Evolutionary conservation across 2,888 invertebrate species (phyloP).

Genomic region (Synergus laeviventris): DNA sequence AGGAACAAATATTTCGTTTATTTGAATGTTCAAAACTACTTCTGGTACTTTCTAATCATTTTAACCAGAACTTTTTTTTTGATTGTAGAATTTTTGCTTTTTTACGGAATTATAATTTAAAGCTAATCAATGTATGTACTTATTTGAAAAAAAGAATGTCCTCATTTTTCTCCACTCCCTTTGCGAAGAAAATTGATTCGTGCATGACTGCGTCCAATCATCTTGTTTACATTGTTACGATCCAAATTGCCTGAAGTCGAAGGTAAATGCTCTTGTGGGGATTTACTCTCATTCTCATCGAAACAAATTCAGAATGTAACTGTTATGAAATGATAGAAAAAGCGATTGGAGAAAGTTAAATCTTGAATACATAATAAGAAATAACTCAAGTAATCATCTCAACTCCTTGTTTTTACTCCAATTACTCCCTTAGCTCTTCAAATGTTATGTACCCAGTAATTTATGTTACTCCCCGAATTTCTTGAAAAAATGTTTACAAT

Average conservation of each 20-base stretch:
- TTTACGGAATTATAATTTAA: neutral
- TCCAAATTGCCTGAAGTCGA: conserved; percentile 13
- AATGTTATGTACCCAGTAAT: neutral
- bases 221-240: conserved; percentile 36
- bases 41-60: no score
- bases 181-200: conserved; percentile 16
- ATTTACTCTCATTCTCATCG: conserved; percentile 15
- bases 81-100: neutral
- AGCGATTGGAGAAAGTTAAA: conserved; percentile 3
- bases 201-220: conserved; percentile 28
- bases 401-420: neutral
- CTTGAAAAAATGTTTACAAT: neutral
- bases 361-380: conserved; percentile 13
- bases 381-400: neutral
- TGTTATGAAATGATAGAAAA: neutral
- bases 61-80: no score
- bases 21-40: no score
- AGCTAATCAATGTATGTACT: neutral
- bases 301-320: conserved; percentile 4
- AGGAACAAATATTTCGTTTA: no score
- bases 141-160: neutral
- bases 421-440: neutral
- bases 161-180: neutral
- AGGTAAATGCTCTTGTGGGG: conserved; percentile 11
- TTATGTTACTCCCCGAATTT: neutral